phyloP scores from a whole-genome alignment of 2,113 vertebrate species.

The Triplophysa siluroides region DNA sequence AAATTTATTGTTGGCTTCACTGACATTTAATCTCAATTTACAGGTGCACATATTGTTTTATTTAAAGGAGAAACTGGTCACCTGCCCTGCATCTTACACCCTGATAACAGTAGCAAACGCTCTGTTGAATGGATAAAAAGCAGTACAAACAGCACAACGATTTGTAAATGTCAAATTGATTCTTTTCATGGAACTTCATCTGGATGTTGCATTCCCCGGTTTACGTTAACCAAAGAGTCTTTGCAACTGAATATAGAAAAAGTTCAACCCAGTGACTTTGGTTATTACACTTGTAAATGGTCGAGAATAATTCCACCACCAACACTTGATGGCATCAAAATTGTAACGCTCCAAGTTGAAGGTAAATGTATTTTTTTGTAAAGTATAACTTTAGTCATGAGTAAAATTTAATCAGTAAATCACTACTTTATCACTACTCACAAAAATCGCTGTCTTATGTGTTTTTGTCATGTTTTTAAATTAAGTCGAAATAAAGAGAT shows the following conservation, averaged over 20 bases:
- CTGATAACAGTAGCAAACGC: background rate
- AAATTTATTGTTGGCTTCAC: no score
- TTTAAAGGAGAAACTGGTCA: background rate
- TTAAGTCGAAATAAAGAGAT: no score
- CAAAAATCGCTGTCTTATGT: no score
- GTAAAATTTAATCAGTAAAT: no score
- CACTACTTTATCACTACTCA: no score
- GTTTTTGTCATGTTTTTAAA: no score
- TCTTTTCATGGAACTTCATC: accelerated
- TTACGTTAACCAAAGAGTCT: background rate
- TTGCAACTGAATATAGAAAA: slow-evolving; percentile 8
- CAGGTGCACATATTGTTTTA: slow-evolving; percentile 11
- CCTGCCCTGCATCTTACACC: slow-evolving; percentile 19
- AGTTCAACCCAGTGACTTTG: slow-evolving; percentile 41
- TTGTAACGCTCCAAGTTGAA: slow-evolving; percentile 26
- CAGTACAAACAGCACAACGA: no score
- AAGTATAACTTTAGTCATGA: no score
- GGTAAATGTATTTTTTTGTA: slow-evolving; percentile 8
- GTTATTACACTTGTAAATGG: slow-evolving; percentile 47
- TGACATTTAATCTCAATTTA: background rate
- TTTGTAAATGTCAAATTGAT: slow-evolving; percentile 15
- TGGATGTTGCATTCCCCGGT: background rate
- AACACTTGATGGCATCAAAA: accelerated
- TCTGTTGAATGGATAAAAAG: slow-evolving; percentile 35
- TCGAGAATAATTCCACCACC: slow-evolving; percentile 45